phyloP scores from a whole-genome alignment of 2,797 vertebrate genomes.

The Phalloptychus januarius region DNA sequence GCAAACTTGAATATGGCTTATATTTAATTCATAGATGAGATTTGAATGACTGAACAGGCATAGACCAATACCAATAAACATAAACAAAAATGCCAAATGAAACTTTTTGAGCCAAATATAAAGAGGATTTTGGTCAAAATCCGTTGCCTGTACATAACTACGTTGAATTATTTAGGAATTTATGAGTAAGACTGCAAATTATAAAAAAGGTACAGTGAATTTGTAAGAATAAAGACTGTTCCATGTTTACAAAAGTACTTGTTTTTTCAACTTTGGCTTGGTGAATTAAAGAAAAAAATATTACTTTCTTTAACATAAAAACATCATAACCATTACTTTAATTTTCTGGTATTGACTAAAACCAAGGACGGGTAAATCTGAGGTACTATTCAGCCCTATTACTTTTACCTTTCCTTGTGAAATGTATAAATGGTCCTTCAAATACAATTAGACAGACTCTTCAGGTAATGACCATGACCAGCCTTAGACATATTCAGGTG shows the following conservation, averaged over 20 bases:
- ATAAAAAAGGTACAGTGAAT: not conserved
- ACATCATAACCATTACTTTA: not conserved
- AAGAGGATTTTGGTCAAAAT: not conserved
- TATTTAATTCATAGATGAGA: conserved; percentile 24
- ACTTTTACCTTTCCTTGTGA: not conserved
- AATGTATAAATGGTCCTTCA: conserved; percentile 7
- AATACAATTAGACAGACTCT: conserved; percentile 18
- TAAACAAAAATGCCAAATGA: not conserved
- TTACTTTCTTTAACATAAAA: not conserved
- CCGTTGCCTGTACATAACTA: not conserved
- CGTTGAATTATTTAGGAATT: not conserved
- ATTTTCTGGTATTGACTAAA: not conserved
- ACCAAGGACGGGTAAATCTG: not conserved
- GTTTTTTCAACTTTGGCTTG: not conserved
- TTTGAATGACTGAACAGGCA: conserved; percentile 1
- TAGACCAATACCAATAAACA: not conserved
- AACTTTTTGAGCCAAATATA: not conserved
- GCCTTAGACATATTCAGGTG: conserved; percentile 7
- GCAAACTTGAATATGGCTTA: conserved; percentile 18
- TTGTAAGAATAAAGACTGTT: not conserved
- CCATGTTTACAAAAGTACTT: not conserved
- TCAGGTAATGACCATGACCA: conserved; percentile 14
- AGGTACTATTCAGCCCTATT: not conserved
- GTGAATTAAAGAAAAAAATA: not conserved
- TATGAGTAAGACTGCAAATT: not conserved